A percentile compares a stretch with the other conserved stretches of the same genome.
Conservation (phyloP, 2,797 vertebrate genomes). For the Pipistrellus pygmaeus region DNA sequence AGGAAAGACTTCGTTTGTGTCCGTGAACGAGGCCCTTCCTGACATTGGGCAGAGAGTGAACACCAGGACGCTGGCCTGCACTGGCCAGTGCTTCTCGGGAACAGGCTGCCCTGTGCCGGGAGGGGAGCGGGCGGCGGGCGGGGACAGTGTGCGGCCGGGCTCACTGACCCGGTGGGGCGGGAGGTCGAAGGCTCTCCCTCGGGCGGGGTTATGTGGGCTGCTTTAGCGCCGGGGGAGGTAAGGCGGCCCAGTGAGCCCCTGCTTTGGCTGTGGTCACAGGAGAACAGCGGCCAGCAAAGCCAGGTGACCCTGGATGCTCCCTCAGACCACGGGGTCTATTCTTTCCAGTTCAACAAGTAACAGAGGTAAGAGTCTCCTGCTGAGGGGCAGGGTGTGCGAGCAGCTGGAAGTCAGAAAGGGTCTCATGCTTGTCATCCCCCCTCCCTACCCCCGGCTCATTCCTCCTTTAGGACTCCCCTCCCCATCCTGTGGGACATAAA, state of each 20-base stretch:
- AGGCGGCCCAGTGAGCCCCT: not conserved
- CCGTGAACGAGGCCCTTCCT: not conserved
- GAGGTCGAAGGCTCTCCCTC: not conserved
- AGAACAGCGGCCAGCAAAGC: constrained; percentile 92
- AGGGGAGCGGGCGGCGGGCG: not conserved
- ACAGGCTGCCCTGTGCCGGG: not conserved
- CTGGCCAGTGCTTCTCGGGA: not conserved
- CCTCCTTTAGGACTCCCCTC: not conserved
- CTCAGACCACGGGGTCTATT: constrained; percentile 93
- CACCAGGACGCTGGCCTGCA: not conserved
- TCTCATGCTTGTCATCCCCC: not conserved
- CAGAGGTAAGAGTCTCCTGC: constrained; percentile 59
- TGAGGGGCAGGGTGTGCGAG: not conserved
- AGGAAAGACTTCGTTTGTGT: not conserved
- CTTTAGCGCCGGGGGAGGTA: not conserved
- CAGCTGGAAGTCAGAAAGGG: not conserved
- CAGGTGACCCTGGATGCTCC: constrained; percentile 94
- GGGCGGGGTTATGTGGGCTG: not conserved
- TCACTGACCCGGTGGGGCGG: not conserved
- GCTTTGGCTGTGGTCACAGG: constrained; percentile 84
- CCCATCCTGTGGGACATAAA: not conserved
- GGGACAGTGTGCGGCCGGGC: no score
- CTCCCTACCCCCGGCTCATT: not conserved
- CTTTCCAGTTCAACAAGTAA: constrained; percentile 96
- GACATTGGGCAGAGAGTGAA: not conserved